Evolutionary conservation across 2,797 vertebrate genomes (phyloP).

Genomic region (Pangasius sanitwongsei): DNA sequence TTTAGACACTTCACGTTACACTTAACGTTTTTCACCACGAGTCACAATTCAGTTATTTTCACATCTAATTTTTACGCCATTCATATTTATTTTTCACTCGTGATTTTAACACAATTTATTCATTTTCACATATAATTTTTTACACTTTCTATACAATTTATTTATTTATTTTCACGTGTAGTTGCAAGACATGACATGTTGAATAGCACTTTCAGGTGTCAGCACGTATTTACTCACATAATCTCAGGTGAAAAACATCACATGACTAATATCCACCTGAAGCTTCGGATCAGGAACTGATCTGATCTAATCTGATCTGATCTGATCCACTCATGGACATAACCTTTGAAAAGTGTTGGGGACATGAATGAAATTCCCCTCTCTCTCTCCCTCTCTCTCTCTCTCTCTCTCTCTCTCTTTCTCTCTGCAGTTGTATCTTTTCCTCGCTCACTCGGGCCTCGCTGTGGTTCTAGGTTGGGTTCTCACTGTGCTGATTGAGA

Average conservation of each 20-base stretch:
- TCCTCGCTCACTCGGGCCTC: slow-evolving; percentile 77
- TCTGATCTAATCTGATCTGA: too few species aligned
- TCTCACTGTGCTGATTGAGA: slow-evolving; percentile 79
- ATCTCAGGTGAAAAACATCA: too few species aligned
- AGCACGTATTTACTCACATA: neutral
- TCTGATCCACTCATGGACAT: too few species aligned
- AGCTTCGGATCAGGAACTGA: too few species aligned
- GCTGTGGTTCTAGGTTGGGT: slow-evolving; percentile 70
- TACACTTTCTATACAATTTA: neutral
- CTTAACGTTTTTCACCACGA: neutral
- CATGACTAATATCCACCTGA: neutral
- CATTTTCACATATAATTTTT: neutral
- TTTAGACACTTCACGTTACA: neutral
- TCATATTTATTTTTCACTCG: neutral
- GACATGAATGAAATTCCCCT: neutral
- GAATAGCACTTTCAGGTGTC: too few species aligned
- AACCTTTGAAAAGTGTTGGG: too few species aligned
- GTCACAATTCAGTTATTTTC: neutral
- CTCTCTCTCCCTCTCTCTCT: slow-evolving; percentile 11
- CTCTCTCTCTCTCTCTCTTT: slow-evolving; percentile 20
- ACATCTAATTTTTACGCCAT: neutral
- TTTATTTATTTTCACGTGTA: neutral
- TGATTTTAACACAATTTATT: neutral
- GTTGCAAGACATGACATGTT: neutral
- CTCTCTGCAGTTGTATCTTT: slow-evolving; percentile 79